Percentiles rank a stretch among this genome's conserved stretches.
phyloP scores from a whole-genome alignment of 1,140 invertebrate species.

The Leptoteleia sp. region DNA sequence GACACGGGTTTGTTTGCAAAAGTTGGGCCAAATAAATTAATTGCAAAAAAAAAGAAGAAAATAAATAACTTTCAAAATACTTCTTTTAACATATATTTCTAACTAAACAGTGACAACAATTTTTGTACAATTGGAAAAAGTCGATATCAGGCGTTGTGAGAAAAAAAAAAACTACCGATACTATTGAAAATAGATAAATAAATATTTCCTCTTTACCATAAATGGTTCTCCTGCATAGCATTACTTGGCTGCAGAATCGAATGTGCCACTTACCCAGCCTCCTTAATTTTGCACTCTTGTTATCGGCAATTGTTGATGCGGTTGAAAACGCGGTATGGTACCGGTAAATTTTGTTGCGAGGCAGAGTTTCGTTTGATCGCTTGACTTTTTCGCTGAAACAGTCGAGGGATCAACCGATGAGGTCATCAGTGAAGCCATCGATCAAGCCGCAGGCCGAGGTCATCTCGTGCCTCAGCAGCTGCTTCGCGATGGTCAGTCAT shows the following conservation, averaged over 20 bases:
- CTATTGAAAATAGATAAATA: no score
- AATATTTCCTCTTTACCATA: no score
- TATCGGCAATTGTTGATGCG: constrained; percentile 44
- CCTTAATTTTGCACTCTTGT: constrained; percentile 50
- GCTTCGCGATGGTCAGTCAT: constrained; percentile 75
- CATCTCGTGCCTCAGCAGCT: constrained; percentile 73
- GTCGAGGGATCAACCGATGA: constrained; percentile 63
- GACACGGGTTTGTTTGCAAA: not conserved
- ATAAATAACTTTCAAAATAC: no score
- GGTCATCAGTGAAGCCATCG: constrained; percentile 77
- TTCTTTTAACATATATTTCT: no score
- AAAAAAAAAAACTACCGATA: no score
- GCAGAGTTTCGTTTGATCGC: constrained; percentile 55
- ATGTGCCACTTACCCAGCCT: constrained; percentile 45
- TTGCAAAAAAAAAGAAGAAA: no score
- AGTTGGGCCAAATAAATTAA: no score
- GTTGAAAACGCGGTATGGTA: constrained; percentile 33
- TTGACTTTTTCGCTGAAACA: constrained; percentile 66
- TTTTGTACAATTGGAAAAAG: no score
- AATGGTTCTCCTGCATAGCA: no score
- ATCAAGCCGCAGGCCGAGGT: constrained; percentile 74
- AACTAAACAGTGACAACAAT: no score
- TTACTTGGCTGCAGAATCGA: no score
- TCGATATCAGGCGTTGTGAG: no score
- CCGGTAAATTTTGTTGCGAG: constrained; percentile 32